Conservation (phyloP, 2,888 invertebrate species). For the Athripsodes cinereus region DNA sequence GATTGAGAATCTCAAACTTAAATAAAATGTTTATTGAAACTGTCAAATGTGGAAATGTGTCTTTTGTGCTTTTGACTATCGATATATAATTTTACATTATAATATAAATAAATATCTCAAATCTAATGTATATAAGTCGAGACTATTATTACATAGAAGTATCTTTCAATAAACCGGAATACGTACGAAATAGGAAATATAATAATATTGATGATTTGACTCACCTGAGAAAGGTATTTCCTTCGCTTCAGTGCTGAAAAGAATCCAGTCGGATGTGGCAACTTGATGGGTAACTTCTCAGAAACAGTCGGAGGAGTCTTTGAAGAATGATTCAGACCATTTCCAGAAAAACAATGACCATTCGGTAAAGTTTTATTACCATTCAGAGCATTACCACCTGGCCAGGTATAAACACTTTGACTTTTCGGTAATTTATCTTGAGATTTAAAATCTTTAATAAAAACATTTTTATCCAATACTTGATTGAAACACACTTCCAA, state of each 20-base stretch:
- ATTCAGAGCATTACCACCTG: not conserved
- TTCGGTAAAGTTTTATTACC: conserved; percentile 17
- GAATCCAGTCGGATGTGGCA: conserved; percentile 16
- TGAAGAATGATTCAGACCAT: conserved; percentile 1
- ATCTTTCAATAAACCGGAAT: too few relatives aligned
- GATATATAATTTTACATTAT: too few relatives aligned
- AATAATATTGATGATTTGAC: too few relatives aligned
- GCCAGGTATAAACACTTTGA: conserved; percentile 14
- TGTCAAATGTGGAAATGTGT: too few relatives aligned
- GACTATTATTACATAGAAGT: too few relatives aligned
- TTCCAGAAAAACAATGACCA: conserved; percentile 22
- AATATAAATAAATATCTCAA: too few relatives aligned
- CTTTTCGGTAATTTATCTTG: conserved; percentile 35
- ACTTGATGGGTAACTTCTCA: conserved; percentile 20
- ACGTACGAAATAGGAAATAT: too few relatives aligned
- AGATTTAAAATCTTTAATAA: conserved; percentile 41
- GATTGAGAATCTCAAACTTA: too few relatives aligned
- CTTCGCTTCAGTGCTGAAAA: conserved; percentile 19
- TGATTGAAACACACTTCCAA: conserved; percentile 47
- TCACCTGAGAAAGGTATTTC: conserved; percentile 28
- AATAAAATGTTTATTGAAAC: too few relatives aligned
- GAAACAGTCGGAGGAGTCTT: not conserved
- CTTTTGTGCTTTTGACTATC: too few relatives aligned
- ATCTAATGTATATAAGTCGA: too few relatives aligned
- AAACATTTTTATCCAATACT: conserved; percentile 49